Conservation (phyloP, 2,888 invertebrate genomes). For the Conistra vaccinii region DNA sequence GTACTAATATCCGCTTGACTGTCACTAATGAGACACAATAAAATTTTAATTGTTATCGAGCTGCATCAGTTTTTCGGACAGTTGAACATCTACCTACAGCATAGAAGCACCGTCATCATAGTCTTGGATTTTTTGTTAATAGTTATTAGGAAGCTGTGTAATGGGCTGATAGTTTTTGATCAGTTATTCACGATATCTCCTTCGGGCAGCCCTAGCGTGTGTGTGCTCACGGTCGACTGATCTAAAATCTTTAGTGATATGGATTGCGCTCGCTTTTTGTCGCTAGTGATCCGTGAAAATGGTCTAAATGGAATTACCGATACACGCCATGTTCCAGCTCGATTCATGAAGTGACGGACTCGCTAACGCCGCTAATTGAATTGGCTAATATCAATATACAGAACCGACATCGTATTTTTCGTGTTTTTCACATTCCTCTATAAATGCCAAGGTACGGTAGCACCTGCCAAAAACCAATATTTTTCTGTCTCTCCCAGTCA, state of each 20-base stretch:
- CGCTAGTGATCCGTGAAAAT: constrained; percentile 70
- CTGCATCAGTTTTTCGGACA: too few relatives aligned
- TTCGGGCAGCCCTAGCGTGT: constrained; percentile 20
- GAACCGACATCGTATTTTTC: background rate
- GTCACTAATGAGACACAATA: too few relatives aligned
- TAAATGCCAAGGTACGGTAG: background rate
- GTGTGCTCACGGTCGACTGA: constrained; percentile 61
- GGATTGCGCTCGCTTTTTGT: constrained; percentile 61
- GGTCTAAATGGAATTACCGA: constrained; percentile 69
- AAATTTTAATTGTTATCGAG: too few relatives aligned
- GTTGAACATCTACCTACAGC: too few relatives aligned
- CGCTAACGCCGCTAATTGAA: background rate
- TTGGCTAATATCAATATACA: background rate
- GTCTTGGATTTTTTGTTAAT: background rate
- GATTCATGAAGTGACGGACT: constrained; percentile 56
- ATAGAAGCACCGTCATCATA: background rate
- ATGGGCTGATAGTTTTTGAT: background rate
- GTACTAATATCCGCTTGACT: too few relatives aligned
- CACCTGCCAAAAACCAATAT: background rate
- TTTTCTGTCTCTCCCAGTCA: background rate
- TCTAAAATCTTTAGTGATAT: constrained; percentile 60
- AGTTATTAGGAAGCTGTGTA: background rate
- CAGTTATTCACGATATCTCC: background rate
- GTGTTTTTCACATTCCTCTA: background rate
- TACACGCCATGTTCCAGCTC: constrained; percentile 57